A percentile compares a stretch with the other conserved stretches of the same genome.
phyloP scores from a whole-genome alignment of 2,888 invertebrate species.

The Netelia inedita region DNA sequence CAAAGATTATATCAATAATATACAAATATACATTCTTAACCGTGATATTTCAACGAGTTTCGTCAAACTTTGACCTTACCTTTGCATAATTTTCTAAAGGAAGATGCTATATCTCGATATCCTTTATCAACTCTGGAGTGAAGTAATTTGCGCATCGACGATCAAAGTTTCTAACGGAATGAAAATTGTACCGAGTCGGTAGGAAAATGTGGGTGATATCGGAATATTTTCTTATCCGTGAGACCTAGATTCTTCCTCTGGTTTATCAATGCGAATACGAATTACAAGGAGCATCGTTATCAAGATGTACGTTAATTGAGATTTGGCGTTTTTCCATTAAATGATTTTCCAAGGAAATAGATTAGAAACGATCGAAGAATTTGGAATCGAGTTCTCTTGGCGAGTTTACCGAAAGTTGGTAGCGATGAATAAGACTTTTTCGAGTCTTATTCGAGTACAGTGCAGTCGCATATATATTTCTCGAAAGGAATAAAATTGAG shows the following conservation, averaged over 20 bases:
- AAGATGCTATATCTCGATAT: not conserved
- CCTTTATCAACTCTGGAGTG: not conserved
- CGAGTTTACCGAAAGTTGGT: not conserved
- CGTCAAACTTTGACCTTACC: conserved; percentile 12
- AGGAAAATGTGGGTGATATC: not conserved
- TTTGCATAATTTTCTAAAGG: conserved; percentile 16
- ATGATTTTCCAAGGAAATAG: not conserved
- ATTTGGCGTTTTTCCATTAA: not conserved
- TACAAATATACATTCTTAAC: not conserved
- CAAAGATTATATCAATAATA: no score
- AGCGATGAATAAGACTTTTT: not conserved
- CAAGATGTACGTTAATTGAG: not conserved
- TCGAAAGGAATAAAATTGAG: conserved; percentile 46
- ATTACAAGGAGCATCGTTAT: not conserved
- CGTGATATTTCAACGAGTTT: conserved; percentile 4
- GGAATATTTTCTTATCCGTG: no score
- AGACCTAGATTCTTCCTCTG: no score
- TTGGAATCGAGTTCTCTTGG: not conserved
- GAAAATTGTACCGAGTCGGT: not conserved
- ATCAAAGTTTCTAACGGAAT: conserved; percentile 2
- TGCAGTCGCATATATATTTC: not conserved
- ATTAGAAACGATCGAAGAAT: not conserved
- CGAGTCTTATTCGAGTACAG: not conserved
- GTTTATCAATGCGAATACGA: not conserved
- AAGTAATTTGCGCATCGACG: not conserved